phyloP scores from a whole-genome alignment of 2,113 vertebrate species.

The Gymnocephalus cernua region DNA sequence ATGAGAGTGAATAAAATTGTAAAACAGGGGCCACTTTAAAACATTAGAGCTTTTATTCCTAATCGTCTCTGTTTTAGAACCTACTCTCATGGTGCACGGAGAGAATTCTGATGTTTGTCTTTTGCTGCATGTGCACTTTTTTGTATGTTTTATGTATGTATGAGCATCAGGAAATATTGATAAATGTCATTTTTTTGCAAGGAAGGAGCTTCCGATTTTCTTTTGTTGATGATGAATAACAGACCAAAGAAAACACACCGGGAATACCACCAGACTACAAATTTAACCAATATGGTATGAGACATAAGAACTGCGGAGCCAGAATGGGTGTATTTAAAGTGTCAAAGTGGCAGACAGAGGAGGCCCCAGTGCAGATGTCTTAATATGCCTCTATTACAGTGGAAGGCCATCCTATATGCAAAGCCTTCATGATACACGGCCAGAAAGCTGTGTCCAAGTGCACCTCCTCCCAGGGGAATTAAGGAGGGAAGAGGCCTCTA shows the following conservation, averaged over 20 bases:
- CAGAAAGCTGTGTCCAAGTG: constrained; percentile 64
- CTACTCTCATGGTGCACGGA: neutral
- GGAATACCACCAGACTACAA: neutral
- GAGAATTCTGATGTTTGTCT: neutral
- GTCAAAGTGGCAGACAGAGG: constrained; percentile 8
- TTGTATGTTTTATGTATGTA: neutral
- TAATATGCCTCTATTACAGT: constrained; percentile 61
- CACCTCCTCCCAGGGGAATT: constrained; percentile 66
- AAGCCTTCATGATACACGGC: constrained; percentile 64
- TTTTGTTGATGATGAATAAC: neutral
- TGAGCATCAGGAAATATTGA: neutral
- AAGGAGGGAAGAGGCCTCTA: constrained; percentile 45
- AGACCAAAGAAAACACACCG: neutral
- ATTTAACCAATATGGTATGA: neutral
- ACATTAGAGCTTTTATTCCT: neutral
- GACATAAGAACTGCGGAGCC: neutral
- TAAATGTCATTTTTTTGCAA: neutral
- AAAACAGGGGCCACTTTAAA: neutral
- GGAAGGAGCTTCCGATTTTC: neutral
- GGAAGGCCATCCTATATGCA: constrained; percentile 50
- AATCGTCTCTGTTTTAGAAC: neutral
- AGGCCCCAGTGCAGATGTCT: constrained; percentile 39
- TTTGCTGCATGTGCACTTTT: neutral
- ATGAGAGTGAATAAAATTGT: neutral
- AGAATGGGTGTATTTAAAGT: constrained; percentile 30